Evolutionary conservation across 2,888 invertebrate species (phyloP).

Genomic region (Dorcus hopei): DNA sequence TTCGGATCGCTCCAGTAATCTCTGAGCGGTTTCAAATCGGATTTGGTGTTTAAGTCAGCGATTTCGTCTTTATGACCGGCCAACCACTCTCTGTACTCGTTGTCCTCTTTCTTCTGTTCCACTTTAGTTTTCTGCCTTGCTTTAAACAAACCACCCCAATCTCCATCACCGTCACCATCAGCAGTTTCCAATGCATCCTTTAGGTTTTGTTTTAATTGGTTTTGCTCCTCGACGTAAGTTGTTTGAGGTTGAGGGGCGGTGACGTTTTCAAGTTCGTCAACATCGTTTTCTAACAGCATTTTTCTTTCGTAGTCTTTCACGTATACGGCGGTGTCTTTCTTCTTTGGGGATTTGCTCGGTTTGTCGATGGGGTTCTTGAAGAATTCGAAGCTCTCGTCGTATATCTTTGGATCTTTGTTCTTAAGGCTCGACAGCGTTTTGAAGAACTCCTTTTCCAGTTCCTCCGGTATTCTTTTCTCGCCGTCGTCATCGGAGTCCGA

Average conservation of each 20-base stretch:
- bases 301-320: constrained; percentile 79
- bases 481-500: constrained; percentile 63
- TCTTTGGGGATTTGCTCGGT: constrained; percentile 30
- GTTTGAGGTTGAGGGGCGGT: constrained; percentile 24
- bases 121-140: constrained; percentile 55
- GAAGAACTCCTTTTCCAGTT: constrained; percentile 82
- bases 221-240: constrained; percentile 67
- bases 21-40: constrained; percentile 70
- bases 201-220: constrained; percentile 63
- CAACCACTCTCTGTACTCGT: constrained; percentile 75
- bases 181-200: constrained; percentile 49
- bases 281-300: constrained; percentile 67
- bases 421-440: constrained; percentile 83
- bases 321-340: constrained; percentile 59
- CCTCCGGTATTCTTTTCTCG: constrained; percentile 58
- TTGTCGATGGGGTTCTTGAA: constrained; percentile 50
- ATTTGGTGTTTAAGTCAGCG: constrained; percentile 57
- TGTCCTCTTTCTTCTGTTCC: constrained; percentile 53
- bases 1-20: constrained; percentile 83
- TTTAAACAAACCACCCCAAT: constrained; percentile 56
- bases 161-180: constrained; percentile 43
- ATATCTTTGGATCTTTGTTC: constrained; percentile 85
- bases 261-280: constrained; percentile 52
- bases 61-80: constrained; percentile 67
- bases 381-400: constrained; percentile 71